Base-by-base conservation (phyloP, 2,888 invertebrate genomes). In the Dastarcus helophoroides region DNA sequence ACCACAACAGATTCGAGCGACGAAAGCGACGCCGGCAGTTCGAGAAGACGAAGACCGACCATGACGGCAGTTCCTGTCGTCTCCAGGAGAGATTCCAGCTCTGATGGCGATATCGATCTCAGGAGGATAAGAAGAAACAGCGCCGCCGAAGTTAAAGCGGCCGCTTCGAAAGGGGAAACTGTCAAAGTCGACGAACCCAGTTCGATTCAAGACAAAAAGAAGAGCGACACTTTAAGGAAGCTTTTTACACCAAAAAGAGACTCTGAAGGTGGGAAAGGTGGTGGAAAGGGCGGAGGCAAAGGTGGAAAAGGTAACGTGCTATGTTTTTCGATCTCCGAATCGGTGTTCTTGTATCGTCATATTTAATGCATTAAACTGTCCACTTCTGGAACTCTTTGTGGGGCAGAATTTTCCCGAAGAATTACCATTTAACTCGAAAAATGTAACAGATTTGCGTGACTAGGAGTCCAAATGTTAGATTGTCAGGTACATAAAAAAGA, bases 151-250 rank as follows among this genome's bases (percentile, higher is more conserved):
- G 38, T 38, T n/a, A 19, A 12, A 2, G 23, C 34, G 34, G 13
- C 37, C 34, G 7, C 29, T n/a, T 19, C 27, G 6, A 46, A 46
- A 27, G 38, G 47, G 26, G 51, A 53, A 26, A 48, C 52, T 2
- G 48, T 53, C 43, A 45, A 69, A 58, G 51, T 58, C 35, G 43
- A 68, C 51, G 44, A 58, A 47, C 23, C 57, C 50, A 63, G 62
- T n/a, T 55, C 64, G 7, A 66, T 70, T 2, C 67, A 71, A 35
- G 79, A 79, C 53, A 79, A 79, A 48, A 79, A 79, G 58, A 80
- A 79, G 54, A 76, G 67, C 44, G 74, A 71, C 46, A 77, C 78
- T 1, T 54, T 80, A 31, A 63, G 74, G 22, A 76, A 75, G 48
- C 60, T 79, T 29, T 78, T 79, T 50, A 69, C 67, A 2, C 65